These are phyloP conservation scores for Volucella zonaria DNA, from an alignment of 2,888 invertebrate genomes.

Conservation along the genomic window DNA sequence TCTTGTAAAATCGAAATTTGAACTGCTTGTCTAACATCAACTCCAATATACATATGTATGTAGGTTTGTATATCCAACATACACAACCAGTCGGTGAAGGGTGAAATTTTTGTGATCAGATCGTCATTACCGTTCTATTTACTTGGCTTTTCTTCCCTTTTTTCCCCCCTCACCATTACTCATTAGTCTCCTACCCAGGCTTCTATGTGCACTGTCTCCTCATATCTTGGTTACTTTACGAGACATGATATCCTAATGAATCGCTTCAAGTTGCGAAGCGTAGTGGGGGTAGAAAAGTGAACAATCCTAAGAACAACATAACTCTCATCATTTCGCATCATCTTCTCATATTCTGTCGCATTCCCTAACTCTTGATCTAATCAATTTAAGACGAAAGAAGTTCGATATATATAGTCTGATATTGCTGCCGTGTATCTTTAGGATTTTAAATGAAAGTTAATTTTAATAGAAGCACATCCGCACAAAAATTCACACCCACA, in stretches of 20 bases:
- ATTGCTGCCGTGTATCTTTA: conserved; percentile 39
- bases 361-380: conserved; percentile 19
- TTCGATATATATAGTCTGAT: conserved; percentile 22
- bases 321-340: conserved; percentile 1
- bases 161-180: no score
- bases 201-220: neutral
- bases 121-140: conserved; percentile 70
- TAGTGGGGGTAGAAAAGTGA: neutral
- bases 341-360: neutral
- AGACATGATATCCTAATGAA: conserved; percentile 65
- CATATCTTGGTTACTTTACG: conserved; percentile 23
- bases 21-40: conserved; percentile 65
- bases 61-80: no score
- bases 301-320: conserved; percentile 38
- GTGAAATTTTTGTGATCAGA: conserved; percentile 44
- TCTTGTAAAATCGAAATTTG: conserved; percentile 72
- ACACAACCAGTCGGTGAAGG: neutral
- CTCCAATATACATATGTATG: no score
- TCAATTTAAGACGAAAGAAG: conserved; percentile 43
- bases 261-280: conserved; percentile 1
- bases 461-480: conserved; percentile 42
- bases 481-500: conserved; percentile 1
- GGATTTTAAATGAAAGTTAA: conserved; percentile 68
- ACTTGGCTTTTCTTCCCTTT: conserved; percentile 29
- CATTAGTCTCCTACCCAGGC: no score